Base-by-base conservation (phyloP, 2,797 vertebrate species). In the Pangasius krempfi region DNA sequence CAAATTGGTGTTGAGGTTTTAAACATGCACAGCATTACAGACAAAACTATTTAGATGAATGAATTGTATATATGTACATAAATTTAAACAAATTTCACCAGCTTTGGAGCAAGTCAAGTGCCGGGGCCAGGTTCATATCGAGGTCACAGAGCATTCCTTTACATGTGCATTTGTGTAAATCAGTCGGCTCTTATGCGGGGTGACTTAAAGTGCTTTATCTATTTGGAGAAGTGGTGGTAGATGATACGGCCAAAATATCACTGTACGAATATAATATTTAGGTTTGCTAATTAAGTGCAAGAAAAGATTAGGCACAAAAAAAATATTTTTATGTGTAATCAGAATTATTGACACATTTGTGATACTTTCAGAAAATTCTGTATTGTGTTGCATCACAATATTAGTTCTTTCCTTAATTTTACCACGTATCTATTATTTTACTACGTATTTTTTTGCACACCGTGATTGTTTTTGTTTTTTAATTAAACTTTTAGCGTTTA, bases 61-160 rank as follows among this genome's bases (percentile, higher is more conserved):
- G 22, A 8, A 44, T 3, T 44, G 22, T 30, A 76, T 14, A 4
- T n/a, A 7, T n/a, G 62, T 22, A 37, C 22, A 40, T 14, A 58
- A 58, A 22, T 9, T 25, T 44, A 58, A 13, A 20, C 14, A 47
- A 64, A 83, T n/a, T 83, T 27, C 9, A 37, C 16, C 16, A 83
- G 12, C 58, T n/a, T 66, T 9, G 7, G 40, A 64, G n/a, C 9
- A 84, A 25, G 9, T 68, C 44, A 70, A 70, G 44, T 68, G 18
- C 7, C 14, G 52, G 44, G 2, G 1, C 27, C 4, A 68, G 44
- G 64, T 52, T 70, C 33, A 80, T 37, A 22, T n/a, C 30, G 58
- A 40, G 52, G 54, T 80, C 27, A 25, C 47, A 12, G 44, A 84
- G 62, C 62, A 84, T 84, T 84, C 30, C 62, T 50, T 66, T 84